Evolutionary conservation across 2,113 vertebrate genomes (phyloP).

Genomic region (Grantiella picta): DNA sequence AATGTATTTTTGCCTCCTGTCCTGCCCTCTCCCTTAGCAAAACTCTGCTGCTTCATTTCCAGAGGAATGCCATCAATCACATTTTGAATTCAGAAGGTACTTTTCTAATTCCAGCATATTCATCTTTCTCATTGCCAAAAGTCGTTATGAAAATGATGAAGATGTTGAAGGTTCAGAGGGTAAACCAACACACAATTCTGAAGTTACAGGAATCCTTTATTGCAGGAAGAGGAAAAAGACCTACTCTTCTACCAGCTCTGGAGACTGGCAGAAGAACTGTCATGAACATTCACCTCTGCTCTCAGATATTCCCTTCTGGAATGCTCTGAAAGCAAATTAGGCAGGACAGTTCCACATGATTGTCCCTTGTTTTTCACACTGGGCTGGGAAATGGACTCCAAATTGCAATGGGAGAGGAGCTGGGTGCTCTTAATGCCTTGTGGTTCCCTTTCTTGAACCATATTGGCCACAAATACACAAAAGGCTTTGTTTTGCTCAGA

Average conservation of each 20-base stretch:
- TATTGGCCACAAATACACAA: not conserved
- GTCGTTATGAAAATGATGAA: not conserved
- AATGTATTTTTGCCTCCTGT: not conserved
- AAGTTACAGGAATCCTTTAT: not conserved
- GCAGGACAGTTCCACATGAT: not conserved
- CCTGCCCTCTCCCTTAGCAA: not conserved
- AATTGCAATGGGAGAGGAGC: not conserved
- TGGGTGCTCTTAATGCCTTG: not conserved
- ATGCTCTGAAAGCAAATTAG: not conserved
- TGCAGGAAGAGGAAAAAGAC: not conserved
- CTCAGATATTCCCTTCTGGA: not conserved
- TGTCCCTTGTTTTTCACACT: not conserved
- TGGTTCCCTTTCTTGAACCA: not conserved
- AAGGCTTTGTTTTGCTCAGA: constrained; percentile 21
- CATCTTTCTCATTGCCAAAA: not conserved
- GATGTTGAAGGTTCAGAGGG: not conserved
- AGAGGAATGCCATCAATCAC: not conserved
- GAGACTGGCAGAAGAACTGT: not conserved
- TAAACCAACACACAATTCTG: not conserved
- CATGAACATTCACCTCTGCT: not conserved
- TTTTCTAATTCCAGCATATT: not conserved
- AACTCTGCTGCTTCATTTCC: not conserved
- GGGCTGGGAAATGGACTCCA: not conserved
- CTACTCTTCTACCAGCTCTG: not conserved
- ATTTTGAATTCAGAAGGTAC: not conserved